phyloP scores from a whole-genome alignment of 2,888 invertebrate species.

The Asteroscopus sphinx region DNA sequence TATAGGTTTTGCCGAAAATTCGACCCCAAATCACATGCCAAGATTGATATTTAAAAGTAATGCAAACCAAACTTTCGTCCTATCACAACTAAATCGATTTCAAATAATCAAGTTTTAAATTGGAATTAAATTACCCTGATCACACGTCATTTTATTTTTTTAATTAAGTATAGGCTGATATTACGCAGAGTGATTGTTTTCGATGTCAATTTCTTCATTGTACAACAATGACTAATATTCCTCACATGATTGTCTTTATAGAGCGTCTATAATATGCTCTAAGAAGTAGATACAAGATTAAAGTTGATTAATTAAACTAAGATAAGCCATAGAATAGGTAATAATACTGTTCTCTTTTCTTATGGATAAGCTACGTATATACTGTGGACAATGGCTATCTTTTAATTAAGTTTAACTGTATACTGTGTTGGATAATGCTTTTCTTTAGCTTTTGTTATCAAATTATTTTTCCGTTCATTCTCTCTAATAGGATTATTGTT shows the following conservation, averaged over 20 bases:
- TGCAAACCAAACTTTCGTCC: not conserved
- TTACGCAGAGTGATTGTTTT: too few species aligned
- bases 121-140: too few species aligned
- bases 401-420: constrained; percentile 20
- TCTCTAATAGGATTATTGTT: not conserved
- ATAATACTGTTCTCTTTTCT: not conserved
- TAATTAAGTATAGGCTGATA: too few species aligned
- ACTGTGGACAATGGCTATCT: constrained; percentile 20
- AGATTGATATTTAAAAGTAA: not conserved
- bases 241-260: constrained; percentile 27
- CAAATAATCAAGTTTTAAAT: too few species aligned
- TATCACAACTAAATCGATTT: too few species aligned
- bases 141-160: too few species aligned
- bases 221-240: constrained; percentile 53
- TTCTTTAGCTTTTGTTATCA: not conserved
- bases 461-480: not conserved
- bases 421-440: not conserved
- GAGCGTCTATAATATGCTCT: too few species aligned
- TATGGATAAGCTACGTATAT: too few species aligned
- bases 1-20: too few species aligned
- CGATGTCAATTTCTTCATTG: constrained; percentile 42
- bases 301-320: too few species aligned
- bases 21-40: too few species aligned
- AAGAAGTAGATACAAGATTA: constrained; percentile 9
- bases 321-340: constrained; percentile 13